Evolutionary conservation across 2,888 invertebrate species (phyloP).

Genomic region (Serrognathus titanus): DNA sequence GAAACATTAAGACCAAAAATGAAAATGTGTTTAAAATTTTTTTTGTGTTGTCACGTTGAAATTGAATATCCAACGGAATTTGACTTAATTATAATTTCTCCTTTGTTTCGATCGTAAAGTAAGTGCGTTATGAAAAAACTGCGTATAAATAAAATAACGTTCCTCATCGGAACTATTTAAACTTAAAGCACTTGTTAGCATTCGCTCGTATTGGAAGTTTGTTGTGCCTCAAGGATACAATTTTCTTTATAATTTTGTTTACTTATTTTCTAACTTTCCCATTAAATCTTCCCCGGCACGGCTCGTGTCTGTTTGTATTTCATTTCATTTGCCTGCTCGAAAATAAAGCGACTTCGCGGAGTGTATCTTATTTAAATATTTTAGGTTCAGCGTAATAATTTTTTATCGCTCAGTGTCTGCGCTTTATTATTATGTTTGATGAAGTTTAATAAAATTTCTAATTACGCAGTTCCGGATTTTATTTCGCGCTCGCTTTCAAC

Average conservation of each 20-base stretch:
- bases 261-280: slow-evolving; percentile 19
- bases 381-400: not conserved
- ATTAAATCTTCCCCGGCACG: slow-evolving; percentile 11
- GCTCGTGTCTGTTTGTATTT: slow-evolving; percentile 6
- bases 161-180: not conserved
- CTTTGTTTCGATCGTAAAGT: too few species aligned
- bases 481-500: too few species aligned
- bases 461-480: too few species aligned
- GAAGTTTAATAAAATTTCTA: too few species aligned
- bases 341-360: slow-evolving; percentile 1
- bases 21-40: too few species aligned
- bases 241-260: slow-evolving; percentile 20
- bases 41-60: too few species aligned
- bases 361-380: slow-evolving; percentile 3
- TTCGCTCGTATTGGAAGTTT: not conserved
- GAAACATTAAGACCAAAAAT: too few species aligned
- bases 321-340: slow-evolving; percentile 5
- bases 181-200: not conserved
- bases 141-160: too few species aligned
- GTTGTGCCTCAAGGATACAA: slow-evolving; percentile 14
- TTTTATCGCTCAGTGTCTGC: not conserved
- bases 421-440: too few species aligned
- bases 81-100: too few species aligned
- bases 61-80: too few species aligned
- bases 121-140: too few species aligned